Evolutionary conservation across 2,888 invertebrate genomes (phyloP).

Genomic region (Craniophora ligustri): DNA sequence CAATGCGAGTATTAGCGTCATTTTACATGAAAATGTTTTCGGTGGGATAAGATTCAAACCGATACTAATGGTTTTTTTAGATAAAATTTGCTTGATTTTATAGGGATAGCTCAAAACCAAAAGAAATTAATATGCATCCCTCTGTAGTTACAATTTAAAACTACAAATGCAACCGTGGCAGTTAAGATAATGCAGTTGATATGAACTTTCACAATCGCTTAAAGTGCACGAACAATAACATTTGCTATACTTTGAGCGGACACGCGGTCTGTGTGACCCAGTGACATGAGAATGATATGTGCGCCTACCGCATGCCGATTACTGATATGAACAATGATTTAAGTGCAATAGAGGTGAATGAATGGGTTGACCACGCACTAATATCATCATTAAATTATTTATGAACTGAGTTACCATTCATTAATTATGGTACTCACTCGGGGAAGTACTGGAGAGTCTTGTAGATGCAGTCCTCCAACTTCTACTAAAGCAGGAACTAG

Average conservation of each 20-base stretch:
- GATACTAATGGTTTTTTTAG: too few species aligned
- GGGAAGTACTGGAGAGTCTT: constrained; percentile 77
- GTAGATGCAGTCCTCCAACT: constrained; percentile 88
- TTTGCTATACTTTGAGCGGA: constrained; percentile 36
- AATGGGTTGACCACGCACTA: constrained; percentile 14
- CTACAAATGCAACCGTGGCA: constrained; percentile 3
- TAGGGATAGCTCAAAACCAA: too few species aligned
- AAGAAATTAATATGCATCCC: neutral
- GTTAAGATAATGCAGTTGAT: constrained; percentile 14
- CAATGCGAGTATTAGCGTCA: too few species aligned
- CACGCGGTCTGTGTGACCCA: constrained; percentile 59
- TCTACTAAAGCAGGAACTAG: constrained; percentile 86
- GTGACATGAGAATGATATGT: constrained; percentile 57
- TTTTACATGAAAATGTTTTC: too few species aligned
- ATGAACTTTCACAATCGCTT: constrained; percentile 6
- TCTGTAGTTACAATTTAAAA: neutral
- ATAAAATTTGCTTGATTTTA: too few species aligned
- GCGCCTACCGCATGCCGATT: constrained; percentile 28
- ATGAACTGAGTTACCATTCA: constrained; percentile 2
- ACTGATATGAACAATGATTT: constrained; percentile 25
- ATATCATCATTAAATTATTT: constrained; percentile 5
- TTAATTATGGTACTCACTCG: constrained; percentile 67
- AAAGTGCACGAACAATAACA: constrained; percentile 20
- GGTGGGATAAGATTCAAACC: too few species aligned
- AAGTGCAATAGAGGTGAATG: constrained; percentile 33